These are phyloP conservation scores for Falco columbarius DNA, from an alignment of 2,797 vertebrate genomes.

Conservation along the genomic window DNA sequence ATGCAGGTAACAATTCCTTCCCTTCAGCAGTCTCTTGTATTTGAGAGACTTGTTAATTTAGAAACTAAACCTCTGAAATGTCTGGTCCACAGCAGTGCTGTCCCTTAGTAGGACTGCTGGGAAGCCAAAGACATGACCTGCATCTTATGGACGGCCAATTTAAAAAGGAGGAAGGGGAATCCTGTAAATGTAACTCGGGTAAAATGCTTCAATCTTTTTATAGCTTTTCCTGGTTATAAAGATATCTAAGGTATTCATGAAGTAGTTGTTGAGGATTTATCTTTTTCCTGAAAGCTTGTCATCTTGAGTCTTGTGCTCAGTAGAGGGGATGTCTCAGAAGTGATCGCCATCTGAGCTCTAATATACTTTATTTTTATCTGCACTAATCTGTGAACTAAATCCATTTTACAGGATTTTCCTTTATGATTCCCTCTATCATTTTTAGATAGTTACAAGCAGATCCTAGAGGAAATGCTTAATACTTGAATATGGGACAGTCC, in stretches of 20 bases:
- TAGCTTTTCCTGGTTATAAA: not conserved
- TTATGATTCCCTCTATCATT: not conserved
- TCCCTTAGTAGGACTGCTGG: not conserved
- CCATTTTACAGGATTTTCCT: not conserved
- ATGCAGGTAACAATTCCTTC: not conserved
- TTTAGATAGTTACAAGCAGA: not conserved
- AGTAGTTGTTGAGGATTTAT: slow-evolving; percentile 24
- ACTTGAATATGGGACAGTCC: not conserved
- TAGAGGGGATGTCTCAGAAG: not conserved
- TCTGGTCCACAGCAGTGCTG: not conserved
- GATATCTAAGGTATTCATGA: not conserved
- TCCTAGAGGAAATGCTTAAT: not conserved
- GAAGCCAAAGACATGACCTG: not conserved
- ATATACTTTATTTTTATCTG: slow-evolving; percentile 22
- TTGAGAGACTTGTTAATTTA: not conserved
- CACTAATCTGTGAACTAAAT: not conserved
- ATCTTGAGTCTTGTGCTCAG: slow-evolving; percentile 10
- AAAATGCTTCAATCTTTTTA: not conserved
- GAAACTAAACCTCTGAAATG: not conserved
- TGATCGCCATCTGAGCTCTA: not conserved
- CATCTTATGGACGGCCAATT: not conserved
- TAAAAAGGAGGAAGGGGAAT: not conserved
- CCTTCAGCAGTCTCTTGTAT: not conserved
- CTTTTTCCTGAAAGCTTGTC: slow-evolving; percentile 28
- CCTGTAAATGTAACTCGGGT: not conserved